Evolutionary conservation across 2,113 vertebrate species (phyloP).

Genomic region (Leptobrachium ailaonicum): DNA sequence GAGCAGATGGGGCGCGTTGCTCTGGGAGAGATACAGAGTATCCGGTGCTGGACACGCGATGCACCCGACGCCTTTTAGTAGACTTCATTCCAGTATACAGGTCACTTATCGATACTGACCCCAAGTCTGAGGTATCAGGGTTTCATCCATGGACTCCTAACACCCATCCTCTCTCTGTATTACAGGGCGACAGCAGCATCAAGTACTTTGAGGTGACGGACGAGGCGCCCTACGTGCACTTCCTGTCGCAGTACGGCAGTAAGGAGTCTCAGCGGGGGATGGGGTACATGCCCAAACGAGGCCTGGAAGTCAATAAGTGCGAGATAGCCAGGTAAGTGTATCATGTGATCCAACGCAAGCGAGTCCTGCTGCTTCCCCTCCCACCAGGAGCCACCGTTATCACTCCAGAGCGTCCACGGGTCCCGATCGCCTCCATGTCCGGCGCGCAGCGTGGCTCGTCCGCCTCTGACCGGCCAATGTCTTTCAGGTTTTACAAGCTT

Average conservation of each 20-base stretch:
- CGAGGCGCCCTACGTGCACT: slow-evolving; percentile 84
- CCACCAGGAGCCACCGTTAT: too few relatives aligned
- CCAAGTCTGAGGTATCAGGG: too few relatives aligned
- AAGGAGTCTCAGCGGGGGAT: slow-evolving; percentile 90
- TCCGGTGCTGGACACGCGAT: too few relatives aligned
- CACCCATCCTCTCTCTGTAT: not conserved
- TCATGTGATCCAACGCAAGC: too few relatives aligned
- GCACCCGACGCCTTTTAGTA: too few relatives aligned
- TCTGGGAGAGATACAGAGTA: too few relatives aligned
- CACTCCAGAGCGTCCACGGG: too few relatives aligned
- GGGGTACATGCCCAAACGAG: slow-evolving; percentile 90
- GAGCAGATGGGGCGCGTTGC: too few relatives aligned
- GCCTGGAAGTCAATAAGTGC: slow-evolving; percentile 89
- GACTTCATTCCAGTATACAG: too few relatives aligned
- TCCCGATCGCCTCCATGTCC: not conserved
- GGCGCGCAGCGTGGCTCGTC: not conserved
- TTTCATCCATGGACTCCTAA: too few relatives aligned
- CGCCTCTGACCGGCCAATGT: not conserved
- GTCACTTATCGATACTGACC: too few relatives aligned
- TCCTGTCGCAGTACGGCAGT: slow-evolving; percentile 84
- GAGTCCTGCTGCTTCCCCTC: too few relatives aligned
- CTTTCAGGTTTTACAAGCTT: slow-evolving; percentile 79
- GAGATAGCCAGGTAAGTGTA: slow-evolving; percentile 81
- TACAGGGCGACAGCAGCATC: slow-evolving; percentile 89
- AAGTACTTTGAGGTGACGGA: slow-evolving; percentile 90